A percentile compares a stretch with the other conserved stretches of the same genome.
Conservation (phyloP, 2,113 vertebrate genomes). For the Labeo catla region DNA sequence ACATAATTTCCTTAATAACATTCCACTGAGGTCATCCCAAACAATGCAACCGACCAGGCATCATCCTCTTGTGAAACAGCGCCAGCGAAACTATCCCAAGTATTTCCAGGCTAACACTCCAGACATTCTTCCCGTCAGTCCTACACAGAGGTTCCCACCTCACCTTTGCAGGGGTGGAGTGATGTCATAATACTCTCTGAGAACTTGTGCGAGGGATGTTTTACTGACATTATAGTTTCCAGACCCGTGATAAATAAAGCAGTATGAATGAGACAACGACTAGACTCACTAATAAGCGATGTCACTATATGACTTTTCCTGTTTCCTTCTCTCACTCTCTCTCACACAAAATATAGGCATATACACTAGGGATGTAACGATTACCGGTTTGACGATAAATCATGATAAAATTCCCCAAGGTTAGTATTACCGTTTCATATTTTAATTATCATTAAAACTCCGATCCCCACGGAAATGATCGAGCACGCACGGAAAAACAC, state of each 20-base stretch:
- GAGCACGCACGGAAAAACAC: too few species aligned
- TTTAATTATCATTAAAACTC: too few species aligned
- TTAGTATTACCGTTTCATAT: too few species aligned
- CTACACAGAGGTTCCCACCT: conserved; percentile 55
- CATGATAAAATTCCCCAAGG: too few species aligned
- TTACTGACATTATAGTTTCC: conserved; percentile 44
- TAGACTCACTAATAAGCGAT: not conserved
- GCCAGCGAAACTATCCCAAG: conserved; percentile 45
- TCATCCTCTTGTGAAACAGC: conserved; percentile 37
- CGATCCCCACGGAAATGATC: too few species aligned
- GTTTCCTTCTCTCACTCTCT: conserved; percentile 2
- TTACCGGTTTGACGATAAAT: too few species aligned
- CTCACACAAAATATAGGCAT: not conserved
- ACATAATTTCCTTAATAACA: conserved; percentile 55
- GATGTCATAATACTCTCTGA: conserved; percentile 44
- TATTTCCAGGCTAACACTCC: conserved; percentile 52
- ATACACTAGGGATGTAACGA: too few species aligned
- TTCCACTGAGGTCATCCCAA: conserved; percentile 56
- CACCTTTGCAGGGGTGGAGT: conserved; percentile 32
- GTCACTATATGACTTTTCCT: conserved; percentile 25
- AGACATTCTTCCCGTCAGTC: conserved; percentile 61
- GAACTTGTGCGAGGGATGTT: conserved; percentile 46
- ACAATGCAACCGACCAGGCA: conserved; percentile 54
- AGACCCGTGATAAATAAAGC: conserved; percentile 28
- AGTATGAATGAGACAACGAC: conserved; percentile 16